Conservation (phyloP, 2,797 vertebrate genomes). For the Notolepis coatsorum region DNA sequence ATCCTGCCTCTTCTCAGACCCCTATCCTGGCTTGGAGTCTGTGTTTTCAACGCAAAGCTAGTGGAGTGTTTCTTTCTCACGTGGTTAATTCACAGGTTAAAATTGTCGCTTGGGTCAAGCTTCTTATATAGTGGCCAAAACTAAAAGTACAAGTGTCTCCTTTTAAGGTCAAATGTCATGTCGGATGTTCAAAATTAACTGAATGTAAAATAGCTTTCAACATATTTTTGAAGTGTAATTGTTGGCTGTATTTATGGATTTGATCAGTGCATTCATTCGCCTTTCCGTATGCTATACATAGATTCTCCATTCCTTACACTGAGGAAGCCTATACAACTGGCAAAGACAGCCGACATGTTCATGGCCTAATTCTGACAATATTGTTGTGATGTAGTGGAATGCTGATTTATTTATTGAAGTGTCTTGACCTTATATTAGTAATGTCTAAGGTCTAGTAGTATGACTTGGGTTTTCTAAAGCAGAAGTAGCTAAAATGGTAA, state of each 20-base stretch:
- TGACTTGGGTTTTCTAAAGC: constrained; percentile 75
- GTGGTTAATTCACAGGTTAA: constrained; percentile 47
- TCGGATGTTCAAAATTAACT: constrained; percentile 68
- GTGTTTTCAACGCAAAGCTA: constrained; percentile 55
- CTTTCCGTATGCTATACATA: constrained; percentile 70
- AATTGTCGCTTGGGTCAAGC: constrained; percentile 59
- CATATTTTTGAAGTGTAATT: constrained; percentile 70
- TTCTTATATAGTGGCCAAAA: constrained; percentile 31
- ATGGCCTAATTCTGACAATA: constrained; percentile 76
- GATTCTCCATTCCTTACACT: constrained; percentile 73
- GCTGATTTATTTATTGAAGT: constrained; percentile 85
- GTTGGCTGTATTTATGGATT: constrained; percentile 68
- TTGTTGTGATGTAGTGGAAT: constrained; percentile 85
- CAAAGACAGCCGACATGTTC: constrained; percentile 65
- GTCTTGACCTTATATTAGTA: constrained; percentile 74
- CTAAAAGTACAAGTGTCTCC: constrained; percentile 50
- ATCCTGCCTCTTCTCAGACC: no score
- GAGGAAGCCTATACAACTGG: constrained; percentile 64
- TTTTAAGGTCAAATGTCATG: constrained; percentile 54
- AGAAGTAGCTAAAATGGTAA: constrained; percentile 73
- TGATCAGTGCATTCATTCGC: constrained; percentile 64
- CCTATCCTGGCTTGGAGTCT: no score
- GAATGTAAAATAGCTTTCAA: constrained; percentile 75
- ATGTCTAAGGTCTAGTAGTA: no score
- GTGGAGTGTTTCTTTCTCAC: constrained; percentile 52